Conservation (phyloP, 2,888 invertebrate genomes). For the Phyllotreta cruciferae region DNA sequence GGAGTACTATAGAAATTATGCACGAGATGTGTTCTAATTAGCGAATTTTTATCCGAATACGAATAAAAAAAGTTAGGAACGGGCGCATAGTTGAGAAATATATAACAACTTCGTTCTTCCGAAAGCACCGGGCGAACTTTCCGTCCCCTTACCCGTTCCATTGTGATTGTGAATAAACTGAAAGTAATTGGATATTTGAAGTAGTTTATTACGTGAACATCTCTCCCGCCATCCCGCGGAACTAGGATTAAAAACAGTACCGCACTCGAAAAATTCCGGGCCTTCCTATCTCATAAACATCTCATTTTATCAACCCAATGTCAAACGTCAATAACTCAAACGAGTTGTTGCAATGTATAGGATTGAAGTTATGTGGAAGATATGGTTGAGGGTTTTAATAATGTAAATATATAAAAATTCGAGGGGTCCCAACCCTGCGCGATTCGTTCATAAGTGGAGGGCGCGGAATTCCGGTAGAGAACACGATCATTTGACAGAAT, state of each 20-base stretch:
- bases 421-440: neutral
- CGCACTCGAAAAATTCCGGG: neutral
- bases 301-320: too few relatives aligned
- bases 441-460: constrained; percentile 11
- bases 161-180: constrained; percentile 32
- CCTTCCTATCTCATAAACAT: too few relatives aligned
- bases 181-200: constrained; percentile 39
- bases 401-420: neutral
- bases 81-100: constrained; percentile 16
- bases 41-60: constrained; percentile 3
- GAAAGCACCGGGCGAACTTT: constrained; percentile 22
- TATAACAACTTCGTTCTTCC: constrained; percentile 24
- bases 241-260: constrained; percentile 8
- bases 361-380: too few relatives aligned
- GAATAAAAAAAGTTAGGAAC: constrained; percentile 18
- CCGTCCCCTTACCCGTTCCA: constrained; percentile 13
- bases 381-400: too few relatives aligned
- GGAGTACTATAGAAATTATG: too few relatives aligned
- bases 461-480: constrained; percentile 30
- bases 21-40: neutral
- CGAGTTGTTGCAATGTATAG: too few relatives aligned
- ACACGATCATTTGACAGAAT: constrained; percentile 41
- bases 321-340: too few relatives aligned
- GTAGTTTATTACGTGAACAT: constrained; percentile 35
- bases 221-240: constrained; percentile 14